Evolutionary conservation across 2,888 invertebrate species (phyloP).

Genomic region (Iselma pallidipennis): DNA sequence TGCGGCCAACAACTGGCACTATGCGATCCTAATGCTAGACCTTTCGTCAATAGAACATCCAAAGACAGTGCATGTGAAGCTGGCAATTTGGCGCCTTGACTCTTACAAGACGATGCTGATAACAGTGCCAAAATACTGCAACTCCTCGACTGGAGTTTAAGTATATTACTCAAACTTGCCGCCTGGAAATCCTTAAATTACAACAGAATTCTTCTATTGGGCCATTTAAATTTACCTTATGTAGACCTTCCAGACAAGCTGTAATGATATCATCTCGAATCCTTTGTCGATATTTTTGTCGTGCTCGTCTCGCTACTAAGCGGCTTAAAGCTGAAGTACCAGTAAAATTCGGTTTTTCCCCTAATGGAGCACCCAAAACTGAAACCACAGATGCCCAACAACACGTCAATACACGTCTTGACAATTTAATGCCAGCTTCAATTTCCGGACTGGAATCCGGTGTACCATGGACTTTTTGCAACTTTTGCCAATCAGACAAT

Average conservation of each 20-base stretch:
- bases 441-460: conserved; percentile 72
- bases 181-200: conserved; percentile 60
- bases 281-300: conserved; percentile 61
- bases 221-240: conserved; percentile 66
- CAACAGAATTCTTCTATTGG: neutral
- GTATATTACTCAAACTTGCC: conserved; percentile 84
- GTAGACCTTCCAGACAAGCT: conserved; percentile 85
- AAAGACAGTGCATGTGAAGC: conserved; percentile 90
- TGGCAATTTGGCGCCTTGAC: conserved; percentile 75
- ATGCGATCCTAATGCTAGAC: conserved; percentile 89
- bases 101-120: conserved; percentile 87
- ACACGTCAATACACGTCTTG: conserved; percentile 79
- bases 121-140: conserved; percentile 86
- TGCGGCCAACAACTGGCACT: conserved; percentile 96
- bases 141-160: conserved; percentile 88
- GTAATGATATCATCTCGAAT: conserved; percentile 80
- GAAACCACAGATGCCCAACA: conserved; percentile 93
- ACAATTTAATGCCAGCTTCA: conserved; percentile 78
- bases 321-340: conserved; percentile 58
- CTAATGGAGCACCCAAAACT: conserved; percentile 79
- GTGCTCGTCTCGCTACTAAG: conserved; percentile 62
- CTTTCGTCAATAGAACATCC: conserved; percentile 77
- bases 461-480: conserved; percentile 74
- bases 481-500: conserved; percentile 82
- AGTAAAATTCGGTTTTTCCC: conserved; percentile 55